Conservation (phyloP, 64 coral and sea anemone genomes). For the Orbicella faveolata region DNA sequence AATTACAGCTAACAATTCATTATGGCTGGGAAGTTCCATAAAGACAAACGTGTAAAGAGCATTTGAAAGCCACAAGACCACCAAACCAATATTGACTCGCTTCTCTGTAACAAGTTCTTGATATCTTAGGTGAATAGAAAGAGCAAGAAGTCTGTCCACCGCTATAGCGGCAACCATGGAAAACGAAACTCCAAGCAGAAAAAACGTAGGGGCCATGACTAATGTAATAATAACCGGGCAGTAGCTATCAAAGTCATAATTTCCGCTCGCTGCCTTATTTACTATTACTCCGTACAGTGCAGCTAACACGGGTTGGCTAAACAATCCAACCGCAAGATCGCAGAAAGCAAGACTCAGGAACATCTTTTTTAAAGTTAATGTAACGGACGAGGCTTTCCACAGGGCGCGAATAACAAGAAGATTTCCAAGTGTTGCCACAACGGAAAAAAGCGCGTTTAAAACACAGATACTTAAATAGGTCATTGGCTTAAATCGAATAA, state of each 20-base stretch:
- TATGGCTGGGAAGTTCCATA: not conserved
- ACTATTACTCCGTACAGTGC: not conserved
- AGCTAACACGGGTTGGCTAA: constrained; percentile 9
- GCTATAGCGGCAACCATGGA: not conserved
- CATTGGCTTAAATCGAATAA: not conserved
- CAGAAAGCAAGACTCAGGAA: constrained; percentile 37
- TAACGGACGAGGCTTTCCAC: constrained; percentile 8
- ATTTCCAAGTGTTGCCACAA: not conserved
- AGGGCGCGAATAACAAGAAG: constrained; percentile 7
- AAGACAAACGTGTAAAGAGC: not conserved
- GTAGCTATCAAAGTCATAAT: not conserved
- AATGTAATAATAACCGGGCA: not conserved
- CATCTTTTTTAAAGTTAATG: not conserved
- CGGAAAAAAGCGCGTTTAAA: not conserved
- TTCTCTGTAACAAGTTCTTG: constrained; percentile 35
- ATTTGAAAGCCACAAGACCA: not conserved
- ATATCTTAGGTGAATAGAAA: constrained; percentile 39
- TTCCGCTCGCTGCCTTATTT: not conserved
- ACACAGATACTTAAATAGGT: not conserved
- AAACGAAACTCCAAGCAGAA: constrained; percentile 18
- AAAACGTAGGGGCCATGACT: not conserved
- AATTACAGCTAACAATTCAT: not conserved
- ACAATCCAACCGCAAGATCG: constrained; percentile 29
- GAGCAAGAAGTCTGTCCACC: constrained; percentile 37
- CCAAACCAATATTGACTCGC: not conserved